Conservation (phyloP, 2,113 vertebrate genomes). For the Pangasianodon gigas region DNA sequence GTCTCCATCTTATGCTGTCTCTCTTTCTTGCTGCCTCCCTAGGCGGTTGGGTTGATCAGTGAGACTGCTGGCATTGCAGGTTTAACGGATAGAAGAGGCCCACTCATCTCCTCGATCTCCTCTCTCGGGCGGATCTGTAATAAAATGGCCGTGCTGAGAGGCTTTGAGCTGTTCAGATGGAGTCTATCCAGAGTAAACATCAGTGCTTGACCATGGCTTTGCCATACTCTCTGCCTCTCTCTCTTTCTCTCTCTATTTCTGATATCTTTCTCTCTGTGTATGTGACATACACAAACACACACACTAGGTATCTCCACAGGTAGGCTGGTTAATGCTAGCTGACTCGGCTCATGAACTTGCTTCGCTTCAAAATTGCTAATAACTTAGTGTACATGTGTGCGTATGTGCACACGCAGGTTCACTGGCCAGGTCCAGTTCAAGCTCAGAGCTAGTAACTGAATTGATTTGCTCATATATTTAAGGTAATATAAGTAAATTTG, state of each 20-base stretch:
- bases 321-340: slow-evolving; percentile 61
- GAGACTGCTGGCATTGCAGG: slow-evolving; percentile 84
- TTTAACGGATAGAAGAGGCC: slow-evolving; percentile 68
- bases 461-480: slow-evolving; percentile 66
- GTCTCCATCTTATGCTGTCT: slow-evolving; percentile 60
- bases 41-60: slow-evolving; percentile 93
- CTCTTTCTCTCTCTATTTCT: slow-evolving; percentile 65
- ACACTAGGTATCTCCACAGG: slow-evolving; percentile 26
- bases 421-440: slow-evolving; percentile 10
- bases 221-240: slow-evolving; percentile 67
- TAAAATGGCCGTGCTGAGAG: slow-evolving; percentile 45
- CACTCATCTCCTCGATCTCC: slow-evolving; percentile 58
- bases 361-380: slow-evolving; percentile 58
- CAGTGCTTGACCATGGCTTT: slow-evolving; percentile 73
- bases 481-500: slow-evolving; percentile 57
- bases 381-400: slow-evolving; percentile 46
- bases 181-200: slow-evolving; percentile 77
- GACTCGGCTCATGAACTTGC: slow-evolving; percentile 63
- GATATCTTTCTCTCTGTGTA: slow-evolving; percentile 49
- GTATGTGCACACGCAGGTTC: slow-evolving; percentile 6
- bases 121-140: slow-evolving; percentile 34
- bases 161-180: slow-evolving; percentile 67
- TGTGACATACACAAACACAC: not conserved
- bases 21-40: slow-evolving; percentile 56
- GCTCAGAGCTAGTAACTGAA: slow-evolving; percentile 51